These are phyloP conservation scores for Apeltes quadracus DNA, from an alignment of 2,113 vertebrate genomes.

Conservation along the genomic window DNA sequence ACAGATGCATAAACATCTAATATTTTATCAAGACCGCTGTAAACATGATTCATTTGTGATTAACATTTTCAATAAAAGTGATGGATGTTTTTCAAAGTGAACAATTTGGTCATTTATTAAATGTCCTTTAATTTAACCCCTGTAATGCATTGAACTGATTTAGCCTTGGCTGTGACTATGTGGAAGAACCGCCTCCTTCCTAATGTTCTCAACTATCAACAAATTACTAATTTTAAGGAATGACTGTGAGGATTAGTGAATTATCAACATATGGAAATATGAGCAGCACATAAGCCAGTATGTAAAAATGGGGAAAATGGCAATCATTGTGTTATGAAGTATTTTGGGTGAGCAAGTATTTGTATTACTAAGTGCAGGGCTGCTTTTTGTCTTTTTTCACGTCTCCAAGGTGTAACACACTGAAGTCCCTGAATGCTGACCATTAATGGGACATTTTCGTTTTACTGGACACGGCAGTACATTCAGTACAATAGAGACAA, in stretches of 20 bases:
- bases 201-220: neutral
- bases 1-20: neutral
- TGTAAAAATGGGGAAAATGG: neutral
- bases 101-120: slow-evolving; percentile 4
- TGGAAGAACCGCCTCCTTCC: neutral
- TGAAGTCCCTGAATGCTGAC: neutral
- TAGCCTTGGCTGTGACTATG: neutral
- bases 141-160: neutral
- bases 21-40: slow-evolving; percentile 1
- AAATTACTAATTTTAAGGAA: neutral
- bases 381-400: neutral
- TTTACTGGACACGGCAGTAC: neutral
- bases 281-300: neutral
- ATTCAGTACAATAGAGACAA: neutral
- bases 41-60: neutral
- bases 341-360: neutral
- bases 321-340: neutral
- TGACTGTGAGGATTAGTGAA: neutral
- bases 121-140: neutral
- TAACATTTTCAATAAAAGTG: neutral
- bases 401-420: too few species aligned
- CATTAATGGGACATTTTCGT: neutral
- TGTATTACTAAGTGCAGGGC: neutral
- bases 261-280: neutral
- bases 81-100: neutral